A percentile compares a stretch with the other conserved stretches of the same genome.
These are phyloP conservation scores for Zygothrica quintamaculata DNA, from an alignment of 2,888 invertebrate species.

Conservation along the genomic window DNA sequence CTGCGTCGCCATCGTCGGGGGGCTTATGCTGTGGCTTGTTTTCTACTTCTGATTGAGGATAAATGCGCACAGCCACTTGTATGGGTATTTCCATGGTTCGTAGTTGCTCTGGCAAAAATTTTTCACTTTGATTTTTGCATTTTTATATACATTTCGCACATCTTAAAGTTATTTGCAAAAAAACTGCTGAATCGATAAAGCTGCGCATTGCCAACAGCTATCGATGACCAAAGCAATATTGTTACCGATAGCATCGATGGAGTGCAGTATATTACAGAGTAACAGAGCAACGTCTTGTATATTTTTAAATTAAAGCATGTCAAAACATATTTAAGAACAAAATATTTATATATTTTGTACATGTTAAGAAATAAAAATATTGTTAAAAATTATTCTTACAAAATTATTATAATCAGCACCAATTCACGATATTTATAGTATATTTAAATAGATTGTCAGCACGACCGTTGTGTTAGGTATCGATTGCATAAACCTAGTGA, in stretches of 20 bases:
- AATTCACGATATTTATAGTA: conserved; percentile 10
- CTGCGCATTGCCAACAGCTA: conserved; percentile 53
- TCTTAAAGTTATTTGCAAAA: conserved; percentile 48
- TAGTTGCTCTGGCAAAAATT: conserved; percentile 26
- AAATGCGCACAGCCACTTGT: conserved; percentile 89
- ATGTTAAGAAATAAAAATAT: too few relatives aligned
- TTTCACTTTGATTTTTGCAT: conserved; percentile 51
- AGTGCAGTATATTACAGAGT: neutral
- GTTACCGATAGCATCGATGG: neutral
- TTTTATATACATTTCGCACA: conserved; percentile 53
- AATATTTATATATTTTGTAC: too few relatives aligned
- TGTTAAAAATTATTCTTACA: too few relatives aligned
- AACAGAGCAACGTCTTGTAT: too few relatives aligned
- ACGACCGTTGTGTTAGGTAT: too few relatives aligned
- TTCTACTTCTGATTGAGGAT: conserved; percentile 82
- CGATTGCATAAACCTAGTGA: neutral
- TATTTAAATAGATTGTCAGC: neutral
- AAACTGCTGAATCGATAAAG: conserved; percentile 78
- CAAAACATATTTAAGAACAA: too few relatives aligned
- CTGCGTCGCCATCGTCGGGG: conserved; percentile 34
- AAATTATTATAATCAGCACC: too few relatives aligned
- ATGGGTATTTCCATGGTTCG: conserved; percentile 88
- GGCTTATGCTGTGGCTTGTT: conserved; percentile 26
- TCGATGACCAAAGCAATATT: conserved; percentile 25
- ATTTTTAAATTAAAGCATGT: too few relatives aligned